Conservation (phyloP, 2,797 vertebrate species). For the Sebastes vulpes region DNA sequence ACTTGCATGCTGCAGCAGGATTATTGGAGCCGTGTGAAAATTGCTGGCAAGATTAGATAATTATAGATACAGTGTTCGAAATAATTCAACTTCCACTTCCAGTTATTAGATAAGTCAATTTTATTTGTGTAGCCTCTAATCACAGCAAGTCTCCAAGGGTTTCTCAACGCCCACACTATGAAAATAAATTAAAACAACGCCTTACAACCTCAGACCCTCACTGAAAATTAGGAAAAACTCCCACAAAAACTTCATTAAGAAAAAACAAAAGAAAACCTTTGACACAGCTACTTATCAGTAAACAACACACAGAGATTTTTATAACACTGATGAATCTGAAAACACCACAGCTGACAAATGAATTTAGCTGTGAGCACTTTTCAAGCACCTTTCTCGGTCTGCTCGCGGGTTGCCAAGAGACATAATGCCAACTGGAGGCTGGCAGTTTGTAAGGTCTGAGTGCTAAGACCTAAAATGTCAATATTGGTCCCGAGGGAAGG, state of each 20-base stretch:
- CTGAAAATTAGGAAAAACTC: not conserved
- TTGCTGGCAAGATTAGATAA: slow-evolving; percentile 1
- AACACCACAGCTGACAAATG: slow-evolving; percentile 18
- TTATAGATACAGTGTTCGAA: slow-evolving; percentile 17
- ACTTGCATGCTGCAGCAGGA: not conserved
- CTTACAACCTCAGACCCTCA: slow-evolving; percentile 2
- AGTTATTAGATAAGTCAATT: slow-evolving; percentile 43
- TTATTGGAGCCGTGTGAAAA: slow-evolving; percentile 4
- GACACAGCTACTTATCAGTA: not conserved
- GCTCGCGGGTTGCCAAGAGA: slow-evolving; percentile 71
- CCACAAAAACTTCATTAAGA: not conserved
- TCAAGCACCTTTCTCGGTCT: slow-evolving; percentile 38
- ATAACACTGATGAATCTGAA: slow-evolving; percentile 22
- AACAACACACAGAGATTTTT: slow-evolving; percentile 28
- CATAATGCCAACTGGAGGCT: slow-evolving; percentile 66
- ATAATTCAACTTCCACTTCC: slow-evolving; percentile 18
- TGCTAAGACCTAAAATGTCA: slow-evolving; percentile 74
- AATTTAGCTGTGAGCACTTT: slow-evolving; percentile 28
- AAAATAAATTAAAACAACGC: slow-evolving; percentile 15
- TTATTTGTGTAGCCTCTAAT: slow-evolving; percentile 42
- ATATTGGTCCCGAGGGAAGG: slow-evolving; percentile 57
- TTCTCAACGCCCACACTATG: not conserved
- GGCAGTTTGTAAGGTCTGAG: slow-evolving; percentile 70
- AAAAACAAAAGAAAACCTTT: not conserved
- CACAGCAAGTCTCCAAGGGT: slow-evolving; percentile 2